Percentiles rank a stretch among this genome's conserved stretches.
phyloP scores from a whole-genome alignment of 2,888 invertebrate genomes.

The Abscondita cerata region DNA sequence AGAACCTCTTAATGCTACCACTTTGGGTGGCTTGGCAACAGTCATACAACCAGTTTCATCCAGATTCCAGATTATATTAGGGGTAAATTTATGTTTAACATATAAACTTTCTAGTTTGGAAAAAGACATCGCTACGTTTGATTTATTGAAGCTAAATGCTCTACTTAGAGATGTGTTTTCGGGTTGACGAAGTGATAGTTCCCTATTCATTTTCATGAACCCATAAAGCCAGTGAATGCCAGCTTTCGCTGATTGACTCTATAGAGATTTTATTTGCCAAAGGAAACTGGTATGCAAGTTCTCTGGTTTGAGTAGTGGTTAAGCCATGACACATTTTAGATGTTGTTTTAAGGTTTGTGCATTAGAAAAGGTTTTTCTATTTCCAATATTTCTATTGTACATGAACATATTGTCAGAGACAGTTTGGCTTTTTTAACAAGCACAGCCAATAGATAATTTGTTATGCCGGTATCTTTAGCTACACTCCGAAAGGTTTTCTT shows the following conservation, averaged over 20 bases:
- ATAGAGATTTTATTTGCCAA: slow-evolving; percentile 17
- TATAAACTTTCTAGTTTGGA: slow-evolving; percentile 6
- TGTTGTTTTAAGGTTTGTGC: slow-evolving; percentile 15
- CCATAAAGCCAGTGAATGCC: slow-evolving; percentile 26
- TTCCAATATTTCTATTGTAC: too few relatives aligned
- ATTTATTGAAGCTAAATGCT: slow-evolving; percentile 25
- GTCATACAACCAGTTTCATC: too few relatives aligned
- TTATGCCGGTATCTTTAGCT: too few relatives aligned
- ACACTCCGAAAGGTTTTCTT: too few relatives aligned
- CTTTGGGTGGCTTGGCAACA: too few relatives aligned
- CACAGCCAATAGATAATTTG: too few relatives aligned
- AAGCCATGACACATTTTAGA: slow-evolving; percentile 28
- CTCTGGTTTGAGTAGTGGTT: slow-evolving; percentile 30
- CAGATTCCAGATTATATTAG: slow-evolving; percentile 26
- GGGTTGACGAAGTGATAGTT: slow-evolving; percentile 16
- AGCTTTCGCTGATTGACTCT: slow-evolving; percentile 22
- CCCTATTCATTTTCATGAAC: slow-evolving; percentile 21
- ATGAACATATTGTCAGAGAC: too few relatives aligned
- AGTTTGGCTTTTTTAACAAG: too few relatives aligned
- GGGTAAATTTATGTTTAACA: slow-evolving; percentile 24
- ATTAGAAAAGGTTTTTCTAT: too few relatives aligned
- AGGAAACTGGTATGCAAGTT: slow-evolving; percentile 24
- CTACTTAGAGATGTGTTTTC: slow-evolving; percentile 24
- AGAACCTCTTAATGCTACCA: too few relatives aligned
- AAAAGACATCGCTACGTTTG: slow-evolving; percentile 3